Evolutionary conservation across 2,888 invertebrate genomes (phyloP), one percentile per base, ranked within the genome.

Genomic region (Parasteatoda lunata): DNA sequence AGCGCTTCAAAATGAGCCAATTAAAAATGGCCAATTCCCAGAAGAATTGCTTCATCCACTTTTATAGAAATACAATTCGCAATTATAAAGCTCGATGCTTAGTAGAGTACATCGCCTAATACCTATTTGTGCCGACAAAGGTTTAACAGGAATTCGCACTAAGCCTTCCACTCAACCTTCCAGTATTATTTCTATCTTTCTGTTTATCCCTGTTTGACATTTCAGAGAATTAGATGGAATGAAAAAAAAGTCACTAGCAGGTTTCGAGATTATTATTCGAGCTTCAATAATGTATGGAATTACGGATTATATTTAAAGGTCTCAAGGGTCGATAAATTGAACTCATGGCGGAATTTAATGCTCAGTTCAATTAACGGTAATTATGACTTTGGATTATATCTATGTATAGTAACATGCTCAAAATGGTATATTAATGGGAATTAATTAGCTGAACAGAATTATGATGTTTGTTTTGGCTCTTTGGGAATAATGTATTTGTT

Each of bases 21-120:
- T 30, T 30, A 30, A 30, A 30, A 30, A 30, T 30, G 30, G 30
- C 30, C 30, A 30, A 30, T 30, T 30, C 30, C 30, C 30, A 30
- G 30, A 30, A 30, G 30, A 30, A 30, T 30, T 30, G 30, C 2
- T 30, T 30, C 30, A 30, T 30, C 30, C 30, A 30, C 30, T 30
- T 30, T 30, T 30, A 30, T 30, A 30, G 30, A 30, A 30, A 30
- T 30, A 30, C 30, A 1, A 30, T 30, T 30, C 30, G 30, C 30
- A 30, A 30, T 30, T 30, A 30, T 30, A 30, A 30, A 30, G 30
- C 45, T 65, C 52, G 51, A 52, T 77, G 77, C 77, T 77, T 71
- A 84, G 71, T 77, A 75, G 68, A n/a, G 45, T 9, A 51, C 8
- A 15, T 8, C 59, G 9, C 59, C 8, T 59, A 59, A 59, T 3